phyloP scores from a whole-genome alignment of 1,140 invertebrate genomes.

The Euschistus heros region DNA sequence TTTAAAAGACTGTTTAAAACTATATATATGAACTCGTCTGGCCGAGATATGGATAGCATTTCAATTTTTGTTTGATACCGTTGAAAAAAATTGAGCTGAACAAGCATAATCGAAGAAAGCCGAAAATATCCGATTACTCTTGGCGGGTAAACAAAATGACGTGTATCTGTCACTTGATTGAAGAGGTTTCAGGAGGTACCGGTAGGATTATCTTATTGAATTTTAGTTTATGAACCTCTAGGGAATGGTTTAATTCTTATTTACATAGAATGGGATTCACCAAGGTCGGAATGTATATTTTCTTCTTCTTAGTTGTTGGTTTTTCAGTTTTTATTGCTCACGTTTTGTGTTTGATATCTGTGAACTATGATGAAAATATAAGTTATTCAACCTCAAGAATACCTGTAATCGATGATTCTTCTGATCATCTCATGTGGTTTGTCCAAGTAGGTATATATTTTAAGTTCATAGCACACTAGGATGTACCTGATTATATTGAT shows the following conservation, averaged over 20 bases:
- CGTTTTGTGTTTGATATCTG: neutral
- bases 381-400: neutral
- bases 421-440: slow-evolving; percentile 1
- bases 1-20: no score
- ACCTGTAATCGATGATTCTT: neutral
- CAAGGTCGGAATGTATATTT: neutral
- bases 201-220: no score
- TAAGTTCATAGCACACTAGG: neutral
- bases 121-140: no score
- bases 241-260: neutral
- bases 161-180: no score
- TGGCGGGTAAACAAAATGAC: no score
- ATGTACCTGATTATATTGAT: neutral
- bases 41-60: no score
- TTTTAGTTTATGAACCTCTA: no score
- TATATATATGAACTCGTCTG: no score
- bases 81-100: no score
- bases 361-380: neutral
- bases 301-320: neutral
- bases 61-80: no score
- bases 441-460: neutral
- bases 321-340: slow-evolving; percentile 1
- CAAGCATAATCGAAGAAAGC: no score
- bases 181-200: no score
- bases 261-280: neutral